These are phyloP conservation scores for Eupeodes corollae DNA, from an alignment of 1,140 invertebrate species.

Conservation along the genomic window DNA sequence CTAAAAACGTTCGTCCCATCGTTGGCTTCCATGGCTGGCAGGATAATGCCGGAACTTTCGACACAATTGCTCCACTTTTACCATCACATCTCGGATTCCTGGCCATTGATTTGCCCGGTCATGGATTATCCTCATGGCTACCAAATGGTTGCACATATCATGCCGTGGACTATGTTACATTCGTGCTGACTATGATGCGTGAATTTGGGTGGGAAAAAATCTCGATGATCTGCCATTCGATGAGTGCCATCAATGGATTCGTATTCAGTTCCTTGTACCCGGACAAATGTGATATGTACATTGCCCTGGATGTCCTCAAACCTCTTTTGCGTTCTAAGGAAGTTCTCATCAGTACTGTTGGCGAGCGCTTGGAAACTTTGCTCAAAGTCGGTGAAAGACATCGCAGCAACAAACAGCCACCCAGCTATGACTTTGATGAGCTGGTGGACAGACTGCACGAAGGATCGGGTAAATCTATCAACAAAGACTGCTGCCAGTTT, in stretches of 20 bases:
- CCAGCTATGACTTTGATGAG: conserved; percentile 48
- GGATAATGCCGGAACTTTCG: conserved; percentile 64
- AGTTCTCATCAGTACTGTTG: conserved; percentile 16
- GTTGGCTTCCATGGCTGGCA: conserved; percentile 65
- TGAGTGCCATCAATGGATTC: conserved; percentile 49
- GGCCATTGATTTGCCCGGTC: conserved; percentile 58
- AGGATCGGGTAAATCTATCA: conserved; percentile 41
- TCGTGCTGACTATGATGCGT: conserved; percentile 46
- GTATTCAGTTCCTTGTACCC: conserved; percentile 47
- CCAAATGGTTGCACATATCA: conserved; percentile 51
- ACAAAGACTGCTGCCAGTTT: conserved; percentile 41
- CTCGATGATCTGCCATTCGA: conserved; percentile 54
- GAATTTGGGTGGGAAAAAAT: conserved; percentile 59
- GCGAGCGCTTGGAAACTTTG: conserved; percentile 38
- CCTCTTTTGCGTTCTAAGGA: conserved; percentile 34
- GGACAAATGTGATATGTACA: conserved; percentile 46
- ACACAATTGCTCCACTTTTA: conserved; percentile 51
- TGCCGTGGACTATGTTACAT: conserved; percentile 42
- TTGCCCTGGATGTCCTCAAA: conserved; percentile 51
- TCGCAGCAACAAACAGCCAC: conserved; percentile 39
- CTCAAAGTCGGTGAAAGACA: conserved; percentile 37
- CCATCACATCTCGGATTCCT: conserved; percentile 47
- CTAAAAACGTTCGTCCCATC: conserved; percentile 48
- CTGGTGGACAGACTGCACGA: conserved; percentile 42
- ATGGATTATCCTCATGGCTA: conserved; percentile 56